These are phyloP conservation scores for Netelia melanura DNA, from an alignment of 2,888 invertebrate genomes.

Conservation along the genomic window DNA sequence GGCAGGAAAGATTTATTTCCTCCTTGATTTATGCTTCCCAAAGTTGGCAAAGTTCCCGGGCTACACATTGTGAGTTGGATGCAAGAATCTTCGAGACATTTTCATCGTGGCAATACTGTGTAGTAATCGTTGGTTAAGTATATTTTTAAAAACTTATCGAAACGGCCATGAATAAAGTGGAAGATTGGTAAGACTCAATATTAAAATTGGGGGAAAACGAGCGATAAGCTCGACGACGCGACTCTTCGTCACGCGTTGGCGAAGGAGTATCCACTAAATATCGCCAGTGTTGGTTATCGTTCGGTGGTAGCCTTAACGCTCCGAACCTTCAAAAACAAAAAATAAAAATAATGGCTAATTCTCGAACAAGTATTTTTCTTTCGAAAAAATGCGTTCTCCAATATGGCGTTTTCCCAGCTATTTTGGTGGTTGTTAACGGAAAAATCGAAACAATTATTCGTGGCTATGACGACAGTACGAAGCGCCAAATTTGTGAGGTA, in stretches of 20 bases:
- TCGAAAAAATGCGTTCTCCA: constrained; percentile 74
- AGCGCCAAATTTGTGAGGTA: constrained; percentile 63
- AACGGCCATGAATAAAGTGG: background rate
- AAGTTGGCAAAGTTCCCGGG: constrained; percentile 91
- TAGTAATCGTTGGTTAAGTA: background rate
- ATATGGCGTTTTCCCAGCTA: constrained; percentile 75
- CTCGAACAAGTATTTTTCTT: constrained; percentile 56
- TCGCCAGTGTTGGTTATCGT: background rate
- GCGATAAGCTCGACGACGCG: constrained; percentile 22
- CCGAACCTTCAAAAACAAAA: background rate
- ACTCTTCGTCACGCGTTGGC: background rate
- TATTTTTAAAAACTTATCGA: background rate
- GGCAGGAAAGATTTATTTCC: constrained; percentile 91
- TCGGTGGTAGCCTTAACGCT: background rate
- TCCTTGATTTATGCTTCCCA: constrained; percentile 89
- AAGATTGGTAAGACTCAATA: background rate
- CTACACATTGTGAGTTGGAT: constrained; percentile 85
- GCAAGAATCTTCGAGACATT: constrained; percentile 5
- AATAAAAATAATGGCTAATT: constrained; percentile 39
- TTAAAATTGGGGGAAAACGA: constrained; percentile 31
- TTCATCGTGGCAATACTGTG: background rate
- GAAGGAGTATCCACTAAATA: background rate
- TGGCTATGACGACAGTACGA: constrained; percentile 80
- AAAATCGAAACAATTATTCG: constrained; percentile 86
- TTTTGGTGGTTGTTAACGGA: constrained; percentile 87